These are phyloP conservation scores for Cepaea hortensis DNA, from an alignment of 2,888 invertebrate species.

Conservation along the genomic window DNA sequence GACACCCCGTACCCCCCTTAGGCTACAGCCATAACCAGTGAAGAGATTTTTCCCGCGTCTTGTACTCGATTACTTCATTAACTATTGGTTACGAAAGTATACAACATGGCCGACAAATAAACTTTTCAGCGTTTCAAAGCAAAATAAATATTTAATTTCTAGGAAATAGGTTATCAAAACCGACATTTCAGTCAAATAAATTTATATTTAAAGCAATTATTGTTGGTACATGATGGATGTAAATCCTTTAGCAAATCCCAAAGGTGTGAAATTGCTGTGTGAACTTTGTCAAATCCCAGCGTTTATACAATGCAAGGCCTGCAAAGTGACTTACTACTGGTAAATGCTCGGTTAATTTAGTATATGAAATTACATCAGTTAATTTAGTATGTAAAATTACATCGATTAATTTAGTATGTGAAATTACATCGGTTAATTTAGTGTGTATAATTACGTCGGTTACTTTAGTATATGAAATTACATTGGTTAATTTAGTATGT, in stretches of 20 bases:
- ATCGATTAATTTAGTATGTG: too few relatives aligned
- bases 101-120: background rate
- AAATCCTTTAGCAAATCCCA: slow-evolving; percentile 76
- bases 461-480: too few relatives aligned
- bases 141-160: background rate
- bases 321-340: slow-evolving; percentile 76
- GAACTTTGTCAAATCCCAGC: slow-evolving; percentile 76
- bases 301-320: slow-evolving; percentile 74
- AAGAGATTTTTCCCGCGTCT: background rate
- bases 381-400: too few relatives aligned
- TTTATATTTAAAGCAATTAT: background rate
- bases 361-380: too few relatives aligned
- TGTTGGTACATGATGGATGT: slow-evolving; percentile 66
- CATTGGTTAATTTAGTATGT: too few relatives aligned
- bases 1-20: too few relatives aligned
- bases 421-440: too few relatives aligned
- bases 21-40: background rate
- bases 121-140: background rate
- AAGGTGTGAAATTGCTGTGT: slow-evolving; percentile 73
- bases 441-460: too few relatives aligned
- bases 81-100: background rate
- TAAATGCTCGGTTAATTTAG: slow-evolving; percentile 49
- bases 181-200: background rate
- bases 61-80: background rate
- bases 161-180: background rate